A percentile compares a stretch with the other conserved stretches of the same genome.
These are phyloP conservation scores for Byasa hedistus DNA, from an alignment of 2,888 invertebrate species.

Conservation along the genomic window DNA sequence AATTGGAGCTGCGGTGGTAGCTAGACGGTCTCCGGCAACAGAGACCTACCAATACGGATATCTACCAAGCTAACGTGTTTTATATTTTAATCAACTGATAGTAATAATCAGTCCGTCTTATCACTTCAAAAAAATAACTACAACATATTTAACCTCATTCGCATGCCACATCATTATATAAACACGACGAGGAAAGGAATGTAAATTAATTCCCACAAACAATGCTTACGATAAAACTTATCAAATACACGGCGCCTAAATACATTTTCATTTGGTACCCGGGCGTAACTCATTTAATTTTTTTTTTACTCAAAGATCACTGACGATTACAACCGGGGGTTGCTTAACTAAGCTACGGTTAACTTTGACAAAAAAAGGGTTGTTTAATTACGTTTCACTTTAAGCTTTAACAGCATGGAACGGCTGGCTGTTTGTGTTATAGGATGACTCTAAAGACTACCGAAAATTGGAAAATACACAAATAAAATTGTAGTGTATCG, in stretches of 20 bases:
- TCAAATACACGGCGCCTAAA: slow-evolving; percentile 9
- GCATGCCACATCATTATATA: slow-evolving; percentile 1
- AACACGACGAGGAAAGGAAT: slow-evolving; percentile 1
- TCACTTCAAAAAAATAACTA: background rate
- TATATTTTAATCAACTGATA: too few species aligned
- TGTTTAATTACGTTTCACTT: background rate
- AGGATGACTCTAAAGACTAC: too few species aligned
- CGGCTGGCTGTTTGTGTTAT: background rate
- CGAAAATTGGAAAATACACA: too few species aligned
- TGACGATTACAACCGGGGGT: slow-evolving; percentile 13
- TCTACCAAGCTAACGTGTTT: too few species aligned
- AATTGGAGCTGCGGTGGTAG: too few species aligned
- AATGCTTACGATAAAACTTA: slow-evolving; percentile 10
- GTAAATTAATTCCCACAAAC: slow-evolving; percentile 7
- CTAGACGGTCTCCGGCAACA: too few species aligned
- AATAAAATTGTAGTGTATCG: too few species aligned
- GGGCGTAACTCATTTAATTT: background rate
- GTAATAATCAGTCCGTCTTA: background rate
- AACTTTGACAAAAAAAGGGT: slow-evolving; percentile 4
- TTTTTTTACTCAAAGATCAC: slow-evolving; percentile 14
- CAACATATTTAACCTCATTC: background rate
- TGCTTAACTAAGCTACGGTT: slow-evolving; percentile 6
- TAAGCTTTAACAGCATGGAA: background rate
- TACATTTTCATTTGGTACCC: slow-evolving; percentile 6
- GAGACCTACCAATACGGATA: too few species aligned